A percentile compares a stretch with the other conserved stretches of the same genome.
Evolutionary conservation across 2,797 vertebrate genomes (phyloP).

Genomic region (Prunella strophiata): DNA sequence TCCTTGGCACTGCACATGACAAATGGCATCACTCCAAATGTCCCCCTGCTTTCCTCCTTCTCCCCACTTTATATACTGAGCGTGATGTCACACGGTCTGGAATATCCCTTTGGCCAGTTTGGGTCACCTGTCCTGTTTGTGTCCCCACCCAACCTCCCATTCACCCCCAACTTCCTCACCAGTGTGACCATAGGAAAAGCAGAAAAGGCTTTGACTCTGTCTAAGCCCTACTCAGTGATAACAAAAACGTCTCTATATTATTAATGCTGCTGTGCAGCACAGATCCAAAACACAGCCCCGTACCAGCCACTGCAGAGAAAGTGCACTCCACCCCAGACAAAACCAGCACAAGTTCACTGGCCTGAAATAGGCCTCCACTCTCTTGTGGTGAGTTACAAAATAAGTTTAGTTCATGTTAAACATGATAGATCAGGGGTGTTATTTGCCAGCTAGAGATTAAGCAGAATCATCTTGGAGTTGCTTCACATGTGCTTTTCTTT

Average conservation of each 20-base stretch:
- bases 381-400: not conserved
- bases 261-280: not conserved
- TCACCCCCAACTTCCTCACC: not conserved
- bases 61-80: not conserved
- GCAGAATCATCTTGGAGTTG: not conserved
- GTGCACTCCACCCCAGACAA: not conserved
- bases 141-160: not conserved
- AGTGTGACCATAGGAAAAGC: not conserved
- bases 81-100: not conserved
- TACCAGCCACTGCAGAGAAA: not conserved
- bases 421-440: accelerated
- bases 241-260: not conserved
- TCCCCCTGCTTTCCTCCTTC: not conserved
- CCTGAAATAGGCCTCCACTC: not conserved
- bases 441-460: not conserved
- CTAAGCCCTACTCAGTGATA: not conserved
- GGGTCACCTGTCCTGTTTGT: not conserved
- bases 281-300: not conserved
- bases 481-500: not conserved
- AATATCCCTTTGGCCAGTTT: not conserved
- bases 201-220: not conserved
- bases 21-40: not conserved
- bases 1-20: not conserved
- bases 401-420: not conserved
- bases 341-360: not conserved